Base-by-base conservation (phyloP, 2,888 invertebrate genomes). In the Heliconius ethilla region DNA sequence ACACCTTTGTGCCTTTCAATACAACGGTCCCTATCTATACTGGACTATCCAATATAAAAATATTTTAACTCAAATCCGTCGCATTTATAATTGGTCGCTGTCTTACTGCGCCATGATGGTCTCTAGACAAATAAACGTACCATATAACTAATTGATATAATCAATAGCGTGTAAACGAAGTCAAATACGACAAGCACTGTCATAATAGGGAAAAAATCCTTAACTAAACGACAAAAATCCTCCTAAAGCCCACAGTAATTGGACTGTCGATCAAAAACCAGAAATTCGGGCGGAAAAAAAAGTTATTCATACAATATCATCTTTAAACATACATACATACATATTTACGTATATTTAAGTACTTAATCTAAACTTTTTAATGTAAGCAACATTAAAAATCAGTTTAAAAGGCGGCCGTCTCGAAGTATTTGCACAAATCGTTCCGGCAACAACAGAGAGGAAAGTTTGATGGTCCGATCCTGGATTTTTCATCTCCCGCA, bases 401-500 rank as follows among this genome's bases (percentile, higher is more conserved):
- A 90, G 90, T 91, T 91, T 89, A 87, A 88, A 89, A 87, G 88
- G 88, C 89, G 89, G 86, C 87, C 87, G 87, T 40, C 88, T 87
- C 86, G 85, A 88, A 89, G 88, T 87, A 87, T 88, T 87, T 86
- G 85, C 84, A 82, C 81, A 83, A 82, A 82, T 81, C 82, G 80
- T 81, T 80, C 83, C 79, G 75, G 79, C 77, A 75, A 80, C 81
- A 81, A 83, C 86, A 83, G 87, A 88, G 86, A 87, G 85, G 86
- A 78, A 92, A 93, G 89, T 93, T 92, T 89, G 90, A 91, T 91
- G 89, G 91, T 89, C 90, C 90, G 91, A 91, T 91, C 69, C 90
- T 89, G 86, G 91, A 93, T 94, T 93, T 93, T 94, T 94, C 93
- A 93, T 93, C 92, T 90, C 87, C 33, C 85, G 85, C 88, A 92